Percentiles rank a stretch among this genome's conserved stretches.
These are phyloP conservation scores for Caenorhabditis afra DNA, from an alignment of 2,888 invertebrate genomes.

Conservation along the genomic window DNA sequence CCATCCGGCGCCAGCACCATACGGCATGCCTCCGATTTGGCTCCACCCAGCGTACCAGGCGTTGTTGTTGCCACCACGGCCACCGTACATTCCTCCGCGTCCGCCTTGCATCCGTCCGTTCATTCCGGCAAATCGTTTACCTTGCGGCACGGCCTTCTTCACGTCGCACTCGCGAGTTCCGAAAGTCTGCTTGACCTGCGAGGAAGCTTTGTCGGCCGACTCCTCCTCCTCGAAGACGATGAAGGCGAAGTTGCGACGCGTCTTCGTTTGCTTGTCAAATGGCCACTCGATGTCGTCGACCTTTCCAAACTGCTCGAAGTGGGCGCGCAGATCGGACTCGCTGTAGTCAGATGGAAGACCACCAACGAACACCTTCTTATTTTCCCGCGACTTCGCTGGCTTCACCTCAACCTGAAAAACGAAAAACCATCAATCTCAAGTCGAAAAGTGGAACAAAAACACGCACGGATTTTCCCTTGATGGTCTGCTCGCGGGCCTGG, in stretches of 20 bases:
- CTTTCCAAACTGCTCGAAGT: constrained; percentile 80
- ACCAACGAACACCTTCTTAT: constrained; percentile 81
- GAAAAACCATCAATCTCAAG: constrained; percentile 5
- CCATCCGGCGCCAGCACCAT: constrained; percentile 66
- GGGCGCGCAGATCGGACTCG: constrained; percentile 78
- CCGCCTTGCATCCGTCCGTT: constrained; percentile 59
- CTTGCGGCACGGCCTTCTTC: constrained; percentile 81
- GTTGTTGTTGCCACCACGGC: constrained; percentile 64
- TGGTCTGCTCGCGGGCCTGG: constrained; percentile 76
- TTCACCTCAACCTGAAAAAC: constrained; percentile 80
- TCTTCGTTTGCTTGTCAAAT: constrained; percentile 77
- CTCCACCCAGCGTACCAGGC: constrained; percentile 68
- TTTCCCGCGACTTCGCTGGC: constrained; percentile 80
- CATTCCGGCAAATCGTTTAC: constrained; percentile 68
- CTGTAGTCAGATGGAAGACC: constrained; percentile 80
- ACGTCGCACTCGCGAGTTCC: constrained; percentile 81
- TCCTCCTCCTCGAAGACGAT: constrained; percentile 81
- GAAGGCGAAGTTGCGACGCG: constrained; percentile 80
- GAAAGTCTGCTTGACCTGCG: constrained; percentile 78
- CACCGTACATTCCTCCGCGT: constrained; percentile 60
- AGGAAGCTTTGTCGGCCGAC: constrained; percentile 78
- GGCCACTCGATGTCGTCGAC: constrained; percentile 81
- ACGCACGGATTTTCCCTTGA: constrained; percentile 77
- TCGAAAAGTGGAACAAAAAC: neutral
- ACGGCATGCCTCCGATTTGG: constrained; percentile 74